These are phyloP conservation scores for Pampus argenteus DNA, from an alignment of 2,797 vertebrate genomes.

Conservation along the genomic window DNA sequence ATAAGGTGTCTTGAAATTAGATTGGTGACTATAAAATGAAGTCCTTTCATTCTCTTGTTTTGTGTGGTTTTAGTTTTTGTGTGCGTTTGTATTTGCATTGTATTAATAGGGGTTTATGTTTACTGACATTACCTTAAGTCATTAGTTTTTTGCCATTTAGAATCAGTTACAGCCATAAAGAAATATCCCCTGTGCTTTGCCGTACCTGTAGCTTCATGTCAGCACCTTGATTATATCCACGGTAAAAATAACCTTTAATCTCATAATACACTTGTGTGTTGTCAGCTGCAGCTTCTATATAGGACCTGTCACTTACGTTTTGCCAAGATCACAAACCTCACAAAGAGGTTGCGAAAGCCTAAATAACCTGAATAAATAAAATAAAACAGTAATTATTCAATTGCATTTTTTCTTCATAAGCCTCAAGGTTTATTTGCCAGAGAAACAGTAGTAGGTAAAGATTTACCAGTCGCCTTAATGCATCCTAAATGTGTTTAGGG, in stretches of 20 bases:
- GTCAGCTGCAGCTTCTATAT: slow-evolving; percentile 69
- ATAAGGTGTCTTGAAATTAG: background rate
- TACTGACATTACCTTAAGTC: slow-evolving; percentile 10
- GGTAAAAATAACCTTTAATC: slow-evolving; percentile 87
- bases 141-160: slow-evolving; percentile 16
- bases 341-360: slow-evolving; percentile 35
- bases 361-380: slow-evolving; percentile 29
- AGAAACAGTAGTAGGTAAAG: background rate
- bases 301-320: slow-evolving; percentile 62
- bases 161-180: slow-evolving; percentile 22
- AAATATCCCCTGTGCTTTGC: slow-evolving; percentile 33
- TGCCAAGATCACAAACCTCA: slow-evolving; percentile 53
- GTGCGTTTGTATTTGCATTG: background rate
- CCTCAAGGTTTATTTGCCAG: slow-evolving; percentile 9
- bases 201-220: slow-evolving; percentile 62
- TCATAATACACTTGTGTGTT: slow-evolving; percentile 80
- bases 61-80: background rate
- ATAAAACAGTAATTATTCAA: no score
- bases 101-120: slow-evolving; percentile 3
- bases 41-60: background rate
- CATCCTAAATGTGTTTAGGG: background rate
- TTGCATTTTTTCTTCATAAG: no score
- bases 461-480: background rate
- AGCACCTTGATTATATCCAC: slow-evolving; percentile 78
- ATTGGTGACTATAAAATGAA: background rate